Conservation (phyloP, 2,113 vertebrate genomes). For the Oryzias woworae region DNA sequence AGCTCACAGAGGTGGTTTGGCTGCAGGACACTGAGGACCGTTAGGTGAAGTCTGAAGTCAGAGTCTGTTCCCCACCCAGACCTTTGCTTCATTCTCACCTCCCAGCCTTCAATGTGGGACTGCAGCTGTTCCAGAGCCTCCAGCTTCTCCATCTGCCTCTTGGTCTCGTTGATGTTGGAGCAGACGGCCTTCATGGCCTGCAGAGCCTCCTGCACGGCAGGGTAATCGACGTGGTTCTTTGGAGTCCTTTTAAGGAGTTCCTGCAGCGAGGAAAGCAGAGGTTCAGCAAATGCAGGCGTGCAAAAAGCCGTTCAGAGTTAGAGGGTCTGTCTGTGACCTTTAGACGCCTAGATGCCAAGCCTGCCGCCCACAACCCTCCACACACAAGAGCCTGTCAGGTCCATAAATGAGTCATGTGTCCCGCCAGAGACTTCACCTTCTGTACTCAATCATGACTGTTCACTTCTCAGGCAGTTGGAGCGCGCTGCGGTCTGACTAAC, state of each 20-base stretch:
- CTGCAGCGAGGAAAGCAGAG: slow-evolving; percentile 57
- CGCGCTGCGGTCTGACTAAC: not conserved
- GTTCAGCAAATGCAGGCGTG: not conserved
- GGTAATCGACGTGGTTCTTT: slow-evolving; percentile 91
- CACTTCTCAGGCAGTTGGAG: not conserved
- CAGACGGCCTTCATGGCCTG: slow-evolving; percentile 98
- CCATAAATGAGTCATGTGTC: not conserved
- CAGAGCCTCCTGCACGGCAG: slow-evolving; percentile 89
- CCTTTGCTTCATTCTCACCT: slow-evolving; percentile 78
- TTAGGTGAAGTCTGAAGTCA: not conserved
- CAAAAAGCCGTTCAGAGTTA: not conserved
- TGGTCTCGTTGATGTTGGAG: slow-evolving; percentile 98
- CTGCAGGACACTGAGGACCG: not conserved
- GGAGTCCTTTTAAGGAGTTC: slow-evolving; percentile 95
- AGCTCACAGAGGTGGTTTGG: slow-evolving; percentile 39
- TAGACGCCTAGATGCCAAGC: not conserved
- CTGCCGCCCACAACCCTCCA: not conserved
- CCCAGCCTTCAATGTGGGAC: slow-evolving; percentile 98
- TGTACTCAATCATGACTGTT: not conserved
- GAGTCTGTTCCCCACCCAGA: not conserved
- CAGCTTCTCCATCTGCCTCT: slow-evolving; percentile 98
- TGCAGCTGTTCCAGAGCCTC: slow-evolving; percentile 96
- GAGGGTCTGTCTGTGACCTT: slow-evolving; percentile 11
- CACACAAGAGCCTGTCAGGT: not conserved
- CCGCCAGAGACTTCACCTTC: not conserved